Conservation (phyloP, 2,888 invertebrate genomes). For the Elysia crispata region DNA sequence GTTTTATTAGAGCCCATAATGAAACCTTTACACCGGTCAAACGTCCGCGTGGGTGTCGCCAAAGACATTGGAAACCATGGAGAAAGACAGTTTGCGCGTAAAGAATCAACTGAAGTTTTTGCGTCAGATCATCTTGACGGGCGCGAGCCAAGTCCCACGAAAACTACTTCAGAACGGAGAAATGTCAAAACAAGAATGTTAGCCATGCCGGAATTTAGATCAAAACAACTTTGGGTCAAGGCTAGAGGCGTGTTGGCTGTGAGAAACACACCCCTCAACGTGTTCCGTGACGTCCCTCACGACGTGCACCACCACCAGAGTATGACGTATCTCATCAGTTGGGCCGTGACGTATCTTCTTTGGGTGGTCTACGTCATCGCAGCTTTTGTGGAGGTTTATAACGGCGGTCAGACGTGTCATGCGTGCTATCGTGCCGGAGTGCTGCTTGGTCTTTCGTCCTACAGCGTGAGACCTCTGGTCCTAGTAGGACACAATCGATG, state of each 20-base stretch:
- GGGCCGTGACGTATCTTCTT: conserved; percentile 50
- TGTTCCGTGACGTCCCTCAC: conserved; percentile 54
- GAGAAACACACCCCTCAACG: not conserved
- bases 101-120: too few relatives aligned
- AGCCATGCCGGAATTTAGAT: too few relatives aligned
- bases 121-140: too few relatives aligned
- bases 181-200: too few relatives aligned
- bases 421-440: conserved; percentile 48
- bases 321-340: conserved; percentile 58
- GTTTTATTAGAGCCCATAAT: too few relatives aligned
- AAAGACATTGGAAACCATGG: too few relatives aligned
- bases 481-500: conserved; percentile 60
- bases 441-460: conserved; percentile 55
- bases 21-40: too few relatives aligned
- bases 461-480: conserved; percentile 58
- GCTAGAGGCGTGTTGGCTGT: too few relatives aligned
- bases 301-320: conserved; percentile 59
- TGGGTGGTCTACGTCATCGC: conserved; percentile 57
- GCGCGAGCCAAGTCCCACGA: too few relatives aligned
- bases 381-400: conserved; percentile 46
- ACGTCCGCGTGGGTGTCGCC: too few relatives aligned
- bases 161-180: not conserved
- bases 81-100: too few relatives aligned
- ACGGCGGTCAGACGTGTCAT: conserved; percentile 23
- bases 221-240: too few relatives aligned